These are phyloP conservation scores for Andrena bucephala DNA, from an alignment of 2,888 invertebrate species.

Conservation along the genomic window DNA sequence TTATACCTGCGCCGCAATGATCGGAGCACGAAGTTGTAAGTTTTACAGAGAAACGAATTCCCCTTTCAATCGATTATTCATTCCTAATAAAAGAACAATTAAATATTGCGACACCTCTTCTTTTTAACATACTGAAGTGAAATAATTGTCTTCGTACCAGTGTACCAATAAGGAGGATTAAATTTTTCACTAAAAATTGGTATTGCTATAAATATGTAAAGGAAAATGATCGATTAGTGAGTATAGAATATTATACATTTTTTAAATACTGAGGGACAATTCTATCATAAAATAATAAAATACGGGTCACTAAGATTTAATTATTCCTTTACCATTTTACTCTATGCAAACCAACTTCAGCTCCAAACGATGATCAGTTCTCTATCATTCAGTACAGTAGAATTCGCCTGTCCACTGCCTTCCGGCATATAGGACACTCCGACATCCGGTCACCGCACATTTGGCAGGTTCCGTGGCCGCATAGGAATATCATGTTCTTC, in stretches of 20 bases:
- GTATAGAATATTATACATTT: neutral
- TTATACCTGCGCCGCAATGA: constrained; percentile 3
- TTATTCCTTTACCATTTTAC: constrained; percentile 26
- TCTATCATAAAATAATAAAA: neutral
- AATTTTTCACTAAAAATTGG: neutral
- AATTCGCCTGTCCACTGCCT: constrained; percentile 97
- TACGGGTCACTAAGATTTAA: constrained; percentile 56
- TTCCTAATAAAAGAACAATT: constrained; percentile 18
- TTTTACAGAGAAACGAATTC: neutral
- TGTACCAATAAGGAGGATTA: neutral
- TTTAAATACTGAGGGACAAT: neutral
- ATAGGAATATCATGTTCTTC: constrained; percentile 99
- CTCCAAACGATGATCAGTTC: constrained; percentile 11
- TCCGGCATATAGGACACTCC: constrained; percentile 98
- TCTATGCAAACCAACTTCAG: constrained; percentile 14
- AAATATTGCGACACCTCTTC: constrained; percentile 28
- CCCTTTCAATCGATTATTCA: neutral
- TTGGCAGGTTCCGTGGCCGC: constrained; percentile 99
- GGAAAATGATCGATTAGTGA: neutral
- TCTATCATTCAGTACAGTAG: constrained; percentile 90
- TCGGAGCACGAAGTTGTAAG: neutral
- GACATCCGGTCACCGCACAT: constrained; percentile 99
- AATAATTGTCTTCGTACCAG: neutral
- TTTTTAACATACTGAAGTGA: neutral
- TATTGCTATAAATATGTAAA: neutral